Evolutionary conservation across 2,113 vertebrate species (phyloP).

Genomic region (Clarias batrachus): DNA sequence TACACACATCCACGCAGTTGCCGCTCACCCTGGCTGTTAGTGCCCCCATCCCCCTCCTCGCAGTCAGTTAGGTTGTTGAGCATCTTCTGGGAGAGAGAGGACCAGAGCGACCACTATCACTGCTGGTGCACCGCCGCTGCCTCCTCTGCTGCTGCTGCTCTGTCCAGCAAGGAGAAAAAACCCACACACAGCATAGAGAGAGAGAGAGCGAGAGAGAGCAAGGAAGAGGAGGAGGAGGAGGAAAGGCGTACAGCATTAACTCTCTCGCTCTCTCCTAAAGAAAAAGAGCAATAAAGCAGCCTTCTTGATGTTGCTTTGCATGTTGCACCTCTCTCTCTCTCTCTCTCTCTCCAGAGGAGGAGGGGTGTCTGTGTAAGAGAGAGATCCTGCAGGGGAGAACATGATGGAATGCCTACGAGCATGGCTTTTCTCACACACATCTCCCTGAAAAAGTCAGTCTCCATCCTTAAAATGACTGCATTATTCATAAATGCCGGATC

Average conservation of each 20-base stretch:
- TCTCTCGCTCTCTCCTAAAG: conserved; percentile 46
- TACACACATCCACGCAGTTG: neutral
- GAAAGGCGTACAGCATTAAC: conserved; percentile 26
- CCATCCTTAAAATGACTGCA: conserved; percentile 58
- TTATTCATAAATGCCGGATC: neutral
- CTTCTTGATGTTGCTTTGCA: conserved; percentile 45
- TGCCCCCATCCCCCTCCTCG: conserved; percentile 45
- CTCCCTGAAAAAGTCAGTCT: conserved; percentile 63
- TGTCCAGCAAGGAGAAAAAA: conserved; percentile 19
- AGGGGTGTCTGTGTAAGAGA: conserved; percentile 57
- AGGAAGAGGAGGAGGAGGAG: conserved; percentile 37
- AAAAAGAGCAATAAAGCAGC: conserved; percentile 37
- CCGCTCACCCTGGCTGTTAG: conserved; percentile 43
- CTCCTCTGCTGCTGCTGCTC: conserved; percentile 27
- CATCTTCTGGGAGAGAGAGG: conserved; percentile 37
- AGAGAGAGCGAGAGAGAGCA: neutral
- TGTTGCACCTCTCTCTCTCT: conserved; percentile 54
- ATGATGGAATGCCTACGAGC: conserved; percentile 76
- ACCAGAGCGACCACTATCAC: conserved; percentile 26
- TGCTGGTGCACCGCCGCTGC: conserved; percentile 20
- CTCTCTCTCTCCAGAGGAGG: conserved; percentile 68
- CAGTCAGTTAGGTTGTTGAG: conserved; percentile 46
- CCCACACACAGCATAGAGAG: conserved; percentile 7
- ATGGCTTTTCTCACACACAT: conserved; percentile 61
- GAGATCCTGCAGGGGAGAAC: conserved; percentile 67